Percentiles rank a stretch among this genome's conserved stretches.
These are phyloP conservation scores for Anguilla rostrata DNA, from an alignment of 2,113 vertebrate species.

Conservation along the genomic window DNA sequence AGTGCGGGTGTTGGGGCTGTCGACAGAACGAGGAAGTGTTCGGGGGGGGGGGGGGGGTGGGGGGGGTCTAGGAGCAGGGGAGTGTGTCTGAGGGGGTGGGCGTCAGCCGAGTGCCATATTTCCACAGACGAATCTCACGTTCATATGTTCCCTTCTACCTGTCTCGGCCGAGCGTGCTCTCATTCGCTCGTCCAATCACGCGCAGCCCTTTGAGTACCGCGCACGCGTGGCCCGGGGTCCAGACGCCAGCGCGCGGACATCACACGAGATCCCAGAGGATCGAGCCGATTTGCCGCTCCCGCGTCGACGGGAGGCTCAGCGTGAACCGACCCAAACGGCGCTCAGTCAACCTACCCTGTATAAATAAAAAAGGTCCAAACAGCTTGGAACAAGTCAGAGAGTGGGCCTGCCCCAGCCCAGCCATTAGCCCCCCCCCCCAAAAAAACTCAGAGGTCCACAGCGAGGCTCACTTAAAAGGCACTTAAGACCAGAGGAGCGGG, in stretches of 20 bases:
- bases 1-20: constrained; percentile 25
- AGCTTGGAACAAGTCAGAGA: no score
- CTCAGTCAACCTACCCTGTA: no score
- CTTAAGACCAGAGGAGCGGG: no score
- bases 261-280: not conserved
- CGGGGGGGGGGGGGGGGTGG: not conserved
- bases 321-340: not conserved
- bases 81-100: not conserved
- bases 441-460: no score
- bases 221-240: not conserved
- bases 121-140: not conserved
- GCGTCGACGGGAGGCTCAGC: not conserved
- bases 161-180: not conserved
- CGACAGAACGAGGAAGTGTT: constrained; percentile 8
- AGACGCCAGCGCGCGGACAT: not conserved
- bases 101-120: not conserved
- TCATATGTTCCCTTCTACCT: not conserved
- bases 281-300: not conserved
- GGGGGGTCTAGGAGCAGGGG: no score
- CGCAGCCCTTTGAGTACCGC: not conserved
- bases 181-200: not conserved
- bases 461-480: no score
- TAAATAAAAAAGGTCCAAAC: no score
- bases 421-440: no score
- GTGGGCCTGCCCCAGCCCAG: no score